phyloP scores from a whole-genome alignment of 2,113 vertebrate genomes.

The Chaetorhynchus papuensis region DNA sequence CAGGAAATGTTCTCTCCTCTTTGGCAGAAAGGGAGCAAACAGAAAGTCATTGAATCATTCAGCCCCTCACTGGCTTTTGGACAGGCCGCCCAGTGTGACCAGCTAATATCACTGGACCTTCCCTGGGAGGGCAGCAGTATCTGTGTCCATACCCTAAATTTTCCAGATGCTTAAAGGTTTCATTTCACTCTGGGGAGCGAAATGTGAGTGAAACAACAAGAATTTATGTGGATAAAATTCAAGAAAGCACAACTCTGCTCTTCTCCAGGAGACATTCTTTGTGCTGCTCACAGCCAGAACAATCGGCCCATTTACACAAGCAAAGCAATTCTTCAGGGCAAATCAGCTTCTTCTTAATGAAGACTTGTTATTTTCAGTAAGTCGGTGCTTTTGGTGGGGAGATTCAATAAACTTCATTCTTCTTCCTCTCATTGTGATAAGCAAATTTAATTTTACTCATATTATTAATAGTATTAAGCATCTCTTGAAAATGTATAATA shows the following conservation, averaged over 20 bases:
- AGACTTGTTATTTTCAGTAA: conserved; percentile 30
- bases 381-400: conserved; percentile 5
- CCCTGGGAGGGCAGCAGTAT: background rate
- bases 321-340: conserved; percentile 22
- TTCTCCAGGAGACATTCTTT: background rate
- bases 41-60: accelerated
- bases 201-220: background rate
- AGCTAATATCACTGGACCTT: background rate
- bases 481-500: background rate
- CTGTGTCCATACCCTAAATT: background rate
- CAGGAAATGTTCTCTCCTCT: background rate
- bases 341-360: conserved; percentile 39
- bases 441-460: conserved; percentile 24
- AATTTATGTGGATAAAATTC: background rate
- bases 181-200: background rate
- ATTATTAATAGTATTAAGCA: conserved; percentile 10
- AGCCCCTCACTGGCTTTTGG: background rate
- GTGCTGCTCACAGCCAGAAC: conserved; percentile 1
- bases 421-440: conserved; percentile 13
- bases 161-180: background rate
- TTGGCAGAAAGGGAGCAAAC: background rate
- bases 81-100: background rate
- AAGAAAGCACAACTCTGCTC: background rate
- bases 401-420: conserved; percentile 46
- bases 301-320: background rate